These are phyloP conservation scores for Clupea harengus DNA, from an alignment of 2,113 vertebrate genomes.

Conservation along the genomic window DNA sequence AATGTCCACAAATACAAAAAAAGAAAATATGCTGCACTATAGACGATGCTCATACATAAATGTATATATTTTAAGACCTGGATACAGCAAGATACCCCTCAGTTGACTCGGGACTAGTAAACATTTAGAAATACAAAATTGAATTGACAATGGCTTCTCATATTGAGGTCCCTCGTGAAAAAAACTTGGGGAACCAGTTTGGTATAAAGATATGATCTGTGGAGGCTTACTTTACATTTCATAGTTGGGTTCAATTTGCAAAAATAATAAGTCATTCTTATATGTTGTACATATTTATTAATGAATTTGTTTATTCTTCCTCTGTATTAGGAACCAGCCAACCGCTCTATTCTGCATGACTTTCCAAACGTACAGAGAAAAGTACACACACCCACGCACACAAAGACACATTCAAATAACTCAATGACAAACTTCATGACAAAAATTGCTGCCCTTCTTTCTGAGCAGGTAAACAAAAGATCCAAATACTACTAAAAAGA, in stretches of 20 bases:
- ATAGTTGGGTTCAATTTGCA: not conserved
- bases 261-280: not conserved
- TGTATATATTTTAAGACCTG: not conserved
- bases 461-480: slow-evolving; percentile 8
- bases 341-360: not conserved
- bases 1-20: not conserved
- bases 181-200: not conserved
- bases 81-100: not conserved
- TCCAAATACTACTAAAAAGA: not conserved
- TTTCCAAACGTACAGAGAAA: slow-evolving; percentile 10
- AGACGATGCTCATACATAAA: not conserved
- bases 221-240: not conserved
- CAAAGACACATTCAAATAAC: not conserved
- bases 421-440: not conserved
- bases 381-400: slow-evolving; percentile 47
- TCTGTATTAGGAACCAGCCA: not conserved
- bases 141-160: not conserved
- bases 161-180: not conserved
- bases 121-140: not conserved
- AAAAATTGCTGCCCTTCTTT: slow-evolving; percentile 1
- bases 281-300: not conserved
- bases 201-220: not conserved
- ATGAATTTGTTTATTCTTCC: not conserved
- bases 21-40: not conserved
- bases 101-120: not conserved